These are phyloP conservation scores for Tokudaia tokunoshimensis DNA, from an alignment of 2,797 vertebrate genomes.

Conservation along the genomic window DNA sequence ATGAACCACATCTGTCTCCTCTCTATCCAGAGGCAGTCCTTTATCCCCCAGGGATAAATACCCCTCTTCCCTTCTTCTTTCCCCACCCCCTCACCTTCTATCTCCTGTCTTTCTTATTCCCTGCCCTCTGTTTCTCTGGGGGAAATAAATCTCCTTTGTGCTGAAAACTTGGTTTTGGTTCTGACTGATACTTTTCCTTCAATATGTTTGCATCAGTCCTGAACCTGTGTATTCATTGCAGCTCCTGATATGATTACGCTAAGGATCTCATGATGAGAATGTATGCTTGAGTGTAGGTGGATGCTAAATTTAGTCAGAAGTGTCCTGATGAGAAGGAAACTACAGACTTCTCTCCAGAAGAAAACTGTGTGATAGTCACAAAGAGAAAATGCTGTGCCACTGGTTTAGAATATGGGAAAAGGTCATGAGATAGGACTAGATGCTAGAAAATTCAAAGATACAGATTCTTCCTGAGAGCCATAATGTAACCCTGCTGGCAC, in stretches of 20 bases:
- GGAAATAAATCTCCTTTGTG: not conserved
- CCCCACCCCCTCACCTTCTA: not conserved
- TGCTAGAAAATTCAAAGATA: slow-evolving; percentile 4
- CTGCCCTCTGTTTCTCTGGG: not conserved
- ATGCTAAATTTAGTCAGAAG: not conserved
- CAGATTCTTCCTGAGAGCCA: not conserved
- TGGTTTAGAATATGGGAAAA: slow-evolving; percentile 27
- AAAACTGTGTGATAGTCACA: not conserved
- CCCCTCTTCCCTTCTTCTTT: not conserved
- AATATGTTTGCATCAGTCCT: not conserved
- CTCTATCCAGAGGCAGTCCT: not conserved
- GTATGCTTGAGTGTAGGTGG: not conserved
- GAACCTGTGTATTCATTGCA: slow-evolving; percentile 29
- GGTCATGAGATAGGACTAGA: not conserved
- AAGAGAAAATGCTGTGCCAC: slow-evolving; percentile 22
- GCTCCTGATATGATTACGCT: slow-evolving; percentile 8
- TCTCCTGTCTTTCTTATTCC: not conserved
- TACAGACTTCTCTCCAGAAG: not conserved
- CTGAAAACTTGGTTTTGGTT: not conserved
- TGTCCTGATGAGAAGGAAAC: not conserved
- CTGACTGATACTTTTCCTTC: not conserved
- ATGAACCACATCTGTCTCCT: not conserved
- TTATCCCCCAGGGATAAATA: not conserved
- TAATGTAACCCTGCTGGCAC: not conserved
- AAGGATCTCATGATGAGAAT: slow-evolving; percentile 4